Base-by-base conservation (phyloP, 2,797 vertebrate genomes). In the Crenuchus spilurus region DNA sequence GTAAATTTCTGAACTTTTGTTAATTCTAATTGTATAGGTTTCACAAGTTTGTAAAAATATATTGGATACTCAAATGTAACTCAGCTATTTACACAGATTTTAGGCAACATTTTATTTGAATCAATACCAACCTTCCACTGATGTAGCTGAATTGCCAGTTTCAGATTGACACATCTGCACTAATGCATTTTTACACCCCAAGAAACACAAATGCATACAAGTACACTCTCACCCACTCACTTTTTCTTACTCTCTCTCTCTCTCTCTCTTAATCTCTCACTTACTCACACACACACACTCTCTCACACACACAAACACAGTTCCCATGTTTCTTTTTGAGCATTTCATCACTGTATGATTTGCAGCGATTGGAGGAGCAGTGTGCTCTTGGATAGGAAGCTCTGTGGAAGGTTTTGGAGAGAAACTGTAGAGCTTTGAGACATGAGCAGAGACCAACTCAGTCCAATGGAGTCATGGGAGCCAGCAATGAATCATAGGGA, bases 271-370 rank as follows among this genome's bases (percentile, higher is more conserved):
- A n/a, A n/a, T n/a, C n/a, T n/a, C n/a, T n/a, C n/a, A n/a, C n/a
- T n/a, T n/a, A n/a, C n/a, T n/a, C n/a, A 64, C 68, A 74, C 49
- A 74, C 75, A 52, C 42, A 66, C 22, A 13, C 37, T 64, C 54
- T 49, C 24, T 55, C 30, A 78, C 49, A 28, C 26, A 77, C 75
- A 83, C 76, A 80, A 77, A 81, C 67, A 48, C 66, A 74, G 22
- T 26, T 76, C 24, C 69, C 33, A n/a, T 61, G 78, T 75, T 82
- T 78, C 39, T 79, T 42, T 81, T 67, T 69, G 62, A 84, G 65
- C 75, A 44, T 49, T 81, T 77, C 83, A 81, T 86, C 77, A 80
- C 78, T 77, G 68, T 69, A 4, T 71, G 72, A 49, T 80, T 81
- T 70, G 69, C 51, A 61, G 46, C 70, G 55, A 78, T 72, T 48